Evolutionary conservation across 2,888 invertebrate species (phyloP).

Genomic region (Chironomus tentans): DNA sequence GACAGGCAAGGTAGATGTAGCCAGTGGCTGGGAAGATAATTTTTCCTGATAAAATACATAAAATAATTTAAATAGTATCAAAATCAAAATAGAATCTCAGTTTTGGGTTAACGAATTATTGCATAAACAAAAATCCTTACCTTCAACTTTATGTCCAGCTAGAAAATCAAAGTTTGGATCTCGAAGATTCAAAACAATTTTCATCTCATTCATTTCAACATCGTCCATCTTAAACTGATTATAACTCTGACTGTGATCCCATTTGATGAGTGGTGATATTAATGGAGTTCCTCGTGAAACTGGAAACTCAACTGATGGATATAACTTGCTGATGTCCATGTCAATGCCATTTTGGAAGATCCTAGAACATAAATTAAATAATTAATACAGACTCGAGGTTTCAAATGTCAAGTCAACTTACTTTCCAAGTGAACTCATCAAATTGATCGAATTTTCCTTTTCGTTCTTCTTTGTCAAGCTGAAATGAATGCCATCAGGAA

Average conservation of each 20-base stretch:
- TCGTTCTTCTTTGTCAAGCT: constrained; percentile 52
- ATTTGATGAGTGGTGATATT: constrained; percentile 70
- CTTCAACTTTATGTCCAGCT: constrained; percentile 75
- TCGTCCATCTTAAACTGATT: constrained; percentile 63
- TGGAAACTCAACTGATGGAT: constrained; percentile 66
- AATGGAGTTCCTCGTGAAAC: constrained; percentile 80
- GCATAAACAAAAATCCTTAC: constrained; percentile 50
- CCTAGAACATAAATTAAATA: constrained; percentile 40
- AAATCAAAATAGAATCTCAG: too few relatives aligned
- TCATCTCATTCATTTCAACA: constrained; percentile 55
- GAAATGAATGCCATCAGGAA: constrained; percentile 48
- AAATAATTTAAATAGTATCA: too few relatives aligned
- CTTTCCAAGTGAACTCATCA: constrained; percentile 43
- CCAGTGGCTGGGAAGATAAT: constrained; percentile 78
- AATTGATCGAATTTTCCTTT: constrained; percentile 41
- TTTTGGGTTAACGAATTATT: too few relatives aligned
- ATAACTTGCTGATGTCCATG: constrained; percentile 64
- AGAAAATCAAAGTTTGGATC: constrained; percentile 64
- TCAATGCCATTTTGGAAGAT: constrained; percentile 69
- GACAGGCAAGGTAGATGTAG: constrained; percentile 70
- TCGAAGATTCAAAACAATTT: constrained; percentile 49
- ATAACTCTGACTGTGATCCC: constrained; percentile 78
- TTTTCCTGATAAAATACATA: too few relatives aligned
- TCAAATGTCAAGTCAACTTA: constrained; percentile 35
- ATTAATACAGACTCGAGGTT: neutral